Percentiles rank a stretch among this genome's conserved stretches.
These are phyloP conservation scores for Drosophila ohnishii DNA, from an alignment of 1,140 invertebrate species.

Conservation along the genomic window DNA sequence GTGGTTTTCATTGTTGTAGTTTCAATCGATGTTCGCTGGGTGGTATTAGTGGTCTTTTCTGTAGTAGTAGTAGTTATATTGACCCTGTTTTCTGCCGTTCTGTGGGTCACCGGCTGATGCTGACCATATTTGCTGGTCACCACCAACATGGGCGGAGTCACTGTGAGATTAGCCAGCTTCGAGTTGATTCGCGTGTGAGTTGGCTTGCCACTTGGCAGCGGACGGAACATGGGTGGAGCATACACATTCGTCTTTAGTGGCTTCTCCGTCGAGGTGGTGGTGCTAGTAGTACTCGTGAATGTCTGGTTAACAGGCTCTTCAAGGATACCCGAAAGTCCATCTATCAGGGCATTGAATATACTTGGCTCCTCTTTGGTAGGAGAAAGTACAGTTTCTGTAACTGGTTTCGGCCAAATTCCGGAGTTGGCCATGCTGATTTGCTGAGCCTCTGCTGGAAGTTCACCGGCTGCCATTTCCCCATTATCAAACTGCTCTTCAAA, in stretches of 20 bases:
- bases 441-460: constrained; percentile 67
- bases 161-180: constrained; percentile 73
- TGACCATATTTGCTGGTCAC: constrained; percentile 69
- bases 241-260: constrained; percentile 17
- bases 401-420: constrained; percentile 30
- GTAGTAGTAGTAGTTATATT: constrained; percentile 18
- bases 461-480: constrained; percentile 59
- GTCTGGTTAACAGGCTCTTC: constrained; percentile 35
- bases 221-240: constrained; percentile 69
- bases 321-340: constrained; percentile 62
- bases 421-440: constrained; percentile 45
- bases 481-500: constrained; percentile 65
- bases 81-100: constrained; percentile 26
- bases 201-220: constrained; percentile 55
- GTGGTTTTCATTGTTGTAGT: constrained; percentile 17
- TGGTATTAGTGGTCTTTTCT: not conserved
- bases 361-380: constrained; percentile 35
- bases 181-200: constrained; percentile 73
- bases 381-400: not conserved
- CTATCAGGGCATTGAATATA: constrained; percentile 56
- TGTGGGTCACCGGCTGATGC: constrained; percentile 56
- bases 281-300: constrained; percentile 29
- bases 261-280: constrained; percentile 44
- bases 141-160: constrained; percentile 64
- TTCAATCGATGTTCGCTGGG: not conserved